Evolutionary conservation across 2,888 invertebrate species (phyloP), one percentile per base, ranked within the genome.

Genomic region (Stramonita haemastoma): DNA sequence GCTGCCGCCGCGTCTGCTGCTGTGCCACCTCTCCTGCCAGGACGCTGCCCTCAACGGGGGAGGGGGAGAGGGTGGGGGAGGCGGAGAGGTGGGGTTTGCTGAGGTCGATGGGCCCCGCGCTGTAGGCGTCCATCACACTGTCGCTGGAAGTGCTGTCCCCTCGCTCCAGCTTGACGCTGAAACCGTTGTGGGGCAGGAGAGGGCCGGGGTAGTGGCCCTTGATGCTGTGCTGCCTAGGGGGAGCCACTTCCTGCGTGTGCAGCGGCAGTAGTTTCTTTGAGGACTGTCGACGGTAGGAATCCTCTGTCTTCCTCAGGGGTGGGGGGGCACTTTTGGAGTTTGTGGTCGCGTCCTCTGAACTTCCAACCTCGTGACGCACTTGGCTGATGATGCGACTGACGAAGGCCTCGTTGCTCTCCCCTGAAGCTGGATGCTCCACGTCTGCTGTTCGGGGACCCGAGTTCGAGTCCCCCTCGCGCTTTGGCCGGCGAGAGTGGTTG

Each of bases 1-100:
- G 96, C 98, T 98, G 89, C 98, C 96, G 95, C 96, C 96, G n/a
- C n/a, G n/a, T n/a, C 91, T 87, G 95, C 94, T 92, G 96, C 95
- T 88, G 95, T 93, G 91, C 94, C 87, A 0, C 88, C 70, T 34
- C 89, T 87, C 36, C 90, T 86, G 15, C 89, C 22, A 81, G 29
- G 57, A 77, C n/a, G 29, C 81, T 81, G n/a, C 90, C 90, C 29
- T 89, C 90, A 17, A 83, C 88, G 0, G 91, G 89, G 13, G 91
- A 91, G 22, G 90, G 88, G 66, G 87, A 46, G 66, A 73, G 36
- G 85, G 60, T 19, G 73, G 90, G 87, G 17, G 94, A 93, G 17
- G 93, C 93, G 17, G 94, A 94, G 57, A 92, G 92, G 87, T 93
- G 93, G 36, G 93, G 94, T 89, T 94, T 94, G 91, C 94, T 94